Percentiles rank a stretch among this genome's conserved stretches.
These are phyloP conservation scores for Spea multiplicata DNA, from an alignment of 2,113 vertebrate genomes.

Conservation along the genomic window DNA sequence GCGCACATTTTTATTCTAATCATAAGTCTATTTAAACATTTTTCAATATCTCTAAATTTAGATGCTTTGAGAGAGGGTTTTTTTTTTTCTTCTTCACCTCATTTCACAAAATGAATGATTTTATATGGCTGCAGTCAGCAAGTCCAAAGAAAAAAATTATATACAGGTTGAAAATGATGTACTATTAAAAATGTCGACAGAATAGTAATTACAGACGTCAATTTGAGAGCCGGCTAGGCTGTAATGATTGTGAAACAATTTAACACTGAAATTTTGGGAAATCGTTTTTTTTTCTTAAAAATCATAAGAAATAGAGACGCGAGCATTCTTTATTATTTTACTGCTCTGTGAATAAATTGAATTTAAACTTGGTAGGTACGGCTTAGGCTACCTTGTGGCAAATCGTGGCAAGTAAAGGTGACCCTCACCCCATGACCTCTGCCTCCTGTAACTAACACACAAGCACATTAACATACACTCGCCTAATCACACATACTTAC, in stretches of 20 bases:
- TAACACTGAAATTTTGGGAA: not conserved
- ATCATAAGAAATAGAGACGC: not conserved
- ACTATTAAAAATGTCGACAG: not conserved
- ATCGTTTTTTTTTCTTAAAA: not conserved
- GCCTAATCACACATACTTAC: no score
- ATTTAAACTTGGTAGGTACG: no score
- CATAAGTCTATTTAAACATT: not conserved
- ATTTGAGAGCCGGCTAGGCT: not conserved
- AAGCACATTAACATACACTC: no score
- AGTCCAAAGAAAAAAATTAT: not conserved
- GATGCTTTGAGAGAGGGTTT: not conserved
- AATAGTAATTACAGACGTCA: not conserved
- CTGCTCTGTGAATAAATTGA: no score
- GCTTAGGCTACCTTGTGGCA: no score
- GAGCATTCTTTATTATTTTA: no score
- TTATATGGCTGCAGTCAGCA: constrained; percentile 9
- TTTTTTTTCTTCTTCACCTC: not conserved
- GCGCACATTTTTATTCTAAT: not conserved
- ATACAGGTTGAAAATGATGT: not conserved
- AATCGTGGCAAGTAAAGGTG: no score
- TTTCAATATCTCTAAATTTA: not conserved
- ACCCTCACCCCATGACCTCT: no score
- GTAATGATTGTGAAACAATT: not conserved
- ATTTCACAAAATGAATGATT: not conserved
- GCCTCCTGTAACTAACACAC: no score